phyloP scores from a whole-genome alignment of 2,113 vertebrate species.

The Vicugna pacos region DNA sequence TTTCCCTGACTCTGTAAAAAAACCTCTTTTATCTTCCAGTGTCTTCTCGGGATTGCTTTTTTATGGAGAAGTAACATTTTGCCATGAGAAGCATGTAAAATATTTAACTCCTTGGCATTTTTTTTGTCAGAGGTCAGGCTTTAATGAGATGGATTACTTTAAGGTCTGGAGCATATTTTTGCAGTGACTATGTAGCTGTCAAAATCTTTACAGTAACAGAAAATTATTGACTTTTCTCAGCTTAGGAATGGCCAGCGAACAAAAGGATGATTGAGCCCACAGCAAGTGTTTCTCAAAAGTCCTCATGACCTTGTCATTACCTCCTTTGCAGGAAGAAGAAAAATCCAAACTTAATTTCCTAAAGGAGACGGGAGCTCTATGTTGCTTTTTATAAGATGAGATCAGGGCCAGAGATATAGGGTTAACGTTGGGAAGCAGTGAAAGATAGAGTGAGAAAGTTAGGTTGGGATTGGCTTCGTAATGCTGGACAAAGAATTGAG shows the following conservation, averaged over 20 bases:
- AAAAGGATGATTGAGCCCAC: constrained; percentile 6
- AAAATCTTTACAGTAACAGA: constrained; percentile 77
- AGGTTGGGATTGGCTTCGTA: background rate
- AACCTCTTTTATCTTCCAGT: constrained; percentile 70
- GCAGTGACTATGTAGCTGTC: constrained; percentile 76
- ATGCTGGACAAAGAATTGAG: background rate
- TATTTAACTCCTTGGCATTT: constrained; percentile 77
- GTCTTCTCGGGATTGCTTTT: constrained; percentile 68
- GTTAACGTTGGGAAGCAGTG: constrained; percentile 10
- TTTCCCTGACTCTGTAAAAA: constrained; percentile 68
- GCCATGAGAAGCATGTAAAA: constrained; percentile 55
- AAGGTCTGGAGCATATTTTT: constrained; percentile 78
- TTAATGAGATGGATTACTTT: constrained; percentile 82
- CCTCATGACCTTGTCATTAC: constrained; percentile 45
- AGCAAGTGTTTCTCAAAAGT: constrained; percentile 29
- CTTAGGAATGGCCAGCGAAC: constrained; percentile 55
- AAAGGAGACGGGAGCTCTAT: constrained; percentile 11
- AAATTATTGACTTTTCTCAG: constrained; percentile 78
- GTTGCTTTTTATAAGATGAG: constrained; percentile 17
- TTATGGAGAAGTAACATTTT: constrained; percentile 69
- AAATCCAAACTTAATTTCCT: constrained; percentile 62
- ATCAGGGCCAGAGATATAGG: background rate
- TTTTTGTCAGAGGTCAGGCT: constrained; percentile 69
- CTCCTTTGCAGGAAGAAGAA: constrained; percentile 42
- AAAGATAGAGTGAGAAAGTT: constrained; percentile 43